A percentile compares a stretch with the other conserved stretches of the same genome.
Conservation (phyloP, 1,140 invertebrate species). For the Odontomachus brunneus region DNA sequence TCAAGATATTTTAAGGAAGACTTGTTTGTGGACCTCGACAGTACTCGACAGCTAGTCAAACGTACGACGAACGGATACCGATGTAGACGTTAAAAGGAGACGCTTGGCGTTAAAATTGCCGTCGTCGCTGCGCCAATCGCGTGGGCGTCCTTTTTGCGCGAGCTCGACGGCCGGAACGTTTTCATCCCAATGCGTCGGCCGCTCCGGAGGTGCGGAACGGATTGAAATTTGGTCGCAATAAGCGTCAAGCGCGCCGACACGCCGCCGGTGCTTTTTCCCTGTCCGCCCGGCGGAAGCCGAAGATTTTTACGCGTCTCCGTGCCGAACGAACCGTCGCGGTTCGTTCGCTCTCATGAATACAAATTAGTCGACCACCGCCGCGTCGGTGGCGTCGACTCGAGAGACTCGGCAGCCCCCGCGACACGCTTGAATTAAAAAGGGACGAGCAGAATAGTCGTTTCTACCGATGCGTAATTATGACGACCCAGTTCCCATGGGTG, state of each 20-base stretch:
- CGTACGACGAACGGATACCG: background rate
- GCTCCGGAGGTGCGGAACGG: background rate
- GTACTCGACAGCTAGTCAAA: background rate
- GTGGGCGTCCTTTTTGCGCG: background rate
- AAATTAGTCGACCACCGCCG: conserved; percentile 44
- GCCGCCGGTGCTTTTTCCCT: conserved; percentile 34
- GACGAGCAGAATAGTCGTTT: conserved; percentile 37
- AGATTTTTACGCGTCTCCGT: conserved; percentile 58
- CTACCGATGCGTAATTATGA: conserved; percentile 61
- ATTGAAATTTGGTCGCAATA: conserved; percentile 61
- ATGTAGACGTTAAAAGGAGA: background rate
- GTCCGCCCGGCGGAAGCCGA: conserved; percentile 25
- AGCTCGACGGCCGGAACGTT: conserved; percentile 5
- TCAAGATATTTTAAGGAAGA: no score
- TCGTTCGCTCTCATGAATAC: conserved; percentile 61
- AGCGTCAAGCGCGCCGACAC: conserved; percentile 24
- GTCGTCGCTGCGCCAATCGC: conserved; percentile 9
- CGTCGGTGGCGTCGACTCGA: conserved; percentile 18
- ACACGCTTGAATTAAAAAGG: conserved; percentile 59
- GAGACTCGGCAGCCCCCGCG: conserved; percentile 7
- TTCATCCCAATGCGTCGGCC: background rate
- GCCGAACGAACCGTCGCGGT: conserved; percentile 34
- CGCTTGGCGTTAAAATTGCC: background rate
- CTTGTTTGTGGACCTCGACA: no score
- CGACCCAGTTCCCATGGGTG: conserved; percentile 46